Evolutionary conservation across 2,888 invertebrate species (phyloP), one percentile per base, ranked within the genome.

Genomic region (Boloria selene): DNA sequence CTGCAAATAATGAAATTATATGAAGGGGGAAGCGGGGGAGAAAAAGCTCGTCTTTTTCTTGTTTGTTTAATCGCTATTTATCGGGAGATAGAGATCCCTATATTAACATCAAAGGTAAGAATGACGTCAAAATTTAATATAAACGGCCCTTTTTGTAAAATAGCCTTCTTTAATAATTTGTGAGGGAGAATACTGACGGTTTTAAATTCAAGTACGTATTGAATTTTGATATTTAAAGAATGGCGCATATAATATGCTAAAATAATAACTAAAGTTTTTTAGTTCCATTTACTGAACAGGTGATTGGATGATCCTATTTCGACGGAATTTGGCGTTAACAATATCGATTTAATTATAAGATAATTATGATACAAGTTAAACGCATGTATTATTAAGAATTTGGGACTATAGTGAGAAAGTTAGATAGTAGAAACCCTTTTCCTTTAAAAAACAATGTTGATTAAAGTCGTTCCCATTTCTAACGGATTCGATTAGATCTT

Each of bases 51-150:
- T 51, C 51, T 58, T 64, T 58, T 64, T 64, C 58, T 64, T 85
- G 86, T 87, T 86, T 87, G 86, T 84, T 80, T 82, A 85, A 85
- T 83, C 85, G 81, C 83, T 85, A 86, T 86, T 85, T 87, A 86
- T 86, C 86, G 86, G 85, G 78, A 85, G 86, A 87, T 87, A 84
- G 67, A 65, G 60, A 65, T 62, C 62, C 58, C 75, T 75, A 79
- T 77, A 88, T 88, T 85, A 86, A 85, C 84, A 86, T 88, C 87
- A 87, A 88, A 88, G 83, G 81, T 79, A 75, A 78, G 77, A 81
- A 78, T 75, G 78, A 81, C 82, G 83, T 85, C 83, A 85, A 85
- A 83, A 84, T 84, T 85, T 83, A 84, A 85, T 81, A 79, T 49
- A 61, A 65, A 56, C 64, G 65, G 59, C 45, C 10, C 58, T 59